Conservation (phyloP, 2,888 invertebrate genomes). For the Ryuthela nishihirai region DNA sequence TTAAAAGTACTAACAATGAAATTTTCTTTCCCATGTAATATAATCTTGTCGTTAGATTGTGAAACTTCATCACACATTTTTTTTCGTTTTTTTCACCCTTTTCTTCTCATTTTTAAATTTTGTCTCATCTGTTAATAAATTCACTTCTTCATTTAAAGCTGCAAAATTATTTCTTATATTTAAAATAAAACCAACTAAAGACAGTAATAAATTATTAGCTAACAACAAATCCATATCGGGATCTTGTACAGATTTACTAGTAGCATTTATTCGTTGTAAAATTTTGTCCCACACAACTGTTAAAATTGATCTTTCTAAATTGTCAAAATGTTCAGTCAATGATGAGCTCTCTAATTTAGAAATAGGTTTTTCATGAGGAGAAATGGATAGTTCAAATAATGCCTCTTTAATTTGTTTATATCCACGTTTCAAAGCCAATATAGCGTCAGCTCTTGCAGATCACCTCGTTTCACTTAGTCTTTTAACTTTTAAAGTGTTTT, state of each 20-base stretch:
- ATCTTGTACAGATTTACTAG: too few relatives aligned
- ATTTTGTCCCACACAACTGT: too few relatives aligned
- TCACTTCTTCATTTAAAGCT: not conserved
- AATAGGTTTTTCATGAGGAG: not conserved
- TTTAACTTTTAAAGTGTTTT: not conserved
- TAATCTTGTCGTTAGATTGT: not conserved
- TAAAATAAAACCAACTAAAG: not conserved
- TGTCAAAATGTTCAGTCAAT: not conserved
- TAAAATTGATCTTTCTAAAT: not conserved
- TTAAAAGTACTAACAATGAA: not conserved
- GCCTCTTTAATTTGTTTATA: slow-evolving; percentile 2
- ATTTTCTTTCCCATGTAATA: not conserved
- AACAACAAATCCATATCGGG: not conserved
- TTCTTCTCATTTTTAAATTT: not conserved
- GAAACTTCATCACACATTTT: not conserved
- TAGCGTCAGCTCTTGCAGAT: slow-evolving; percentile 5
- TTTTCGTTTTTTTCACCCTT: not conserved
- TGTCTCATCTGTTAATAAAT: not conserved
- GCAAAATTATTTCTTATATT: not conserved
- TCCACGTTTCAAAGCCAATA: slow-evolving; percentile 2
- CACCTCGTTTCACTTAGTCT: slow-evolving; percentile 5
- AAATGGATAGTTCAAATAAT: not conserved
- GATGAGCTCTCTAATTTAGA: not conserved
- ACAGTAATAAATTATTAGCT: not conserved
- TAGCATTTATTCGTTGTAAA: too few relatives aligned